Evolutionary conservation across 2,113 vertebrate genomes (phyloP).

Genomic region (Lipophrys pholis): DNA sequence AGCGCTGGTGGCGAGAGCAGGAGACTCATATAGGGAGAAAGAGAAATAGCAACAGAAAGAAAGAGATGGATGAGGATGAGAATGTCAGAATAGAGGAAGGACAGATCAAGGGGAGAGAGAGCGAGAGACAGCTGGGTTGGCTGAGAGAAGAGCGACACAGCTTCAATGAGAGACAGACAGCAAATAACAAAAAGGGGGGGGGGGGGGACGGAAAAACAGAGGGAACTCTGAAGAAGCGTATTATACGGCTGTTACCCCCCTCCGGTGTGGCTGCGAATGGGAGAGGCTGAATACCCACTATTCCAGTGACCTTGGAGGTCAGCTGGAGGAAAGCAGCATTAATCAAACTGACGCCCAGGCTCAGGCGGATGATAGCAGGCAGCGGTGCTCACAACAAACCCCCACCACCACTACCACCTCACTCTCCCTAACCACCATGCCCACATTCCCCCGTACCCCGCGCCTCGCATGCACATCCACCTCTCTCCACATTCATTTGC

Average conservation of each 20-base stretch:
- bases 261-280: conserved; percentile 43
- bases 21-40: conserved; percentile 36
- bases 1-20: conserved; percentile 47
- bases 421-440: not conserved
- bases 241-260: conserved; percentile 73
- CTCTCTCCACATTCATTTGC: conserved; percentile 46
- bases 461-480: conserved; percentile 14
- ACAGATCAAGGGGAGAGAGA: conserved; percentile 57
- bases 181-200: conserved; percentile 15
- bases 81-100: conserved; percentile 42
- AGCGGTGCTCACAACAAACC: conserved; percentile 63
- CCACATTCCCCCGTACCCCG: conserved; percentile 9
- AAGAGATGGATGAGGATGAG: conserved; percentile 54
- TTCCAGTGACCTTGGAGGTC: conserved; percentile 82
- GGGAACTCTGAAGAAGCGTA: conserved; percentile 66
- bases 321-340: conserved; percentile 79
- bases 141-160: conserved; percentile 19
- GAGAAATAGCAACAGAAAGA: conserved; percentile 32
- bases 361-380: conserved; percentile 76
- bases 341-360: conserved; percentile 76
- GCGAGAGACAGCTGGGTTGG: conserved; percentile 28
- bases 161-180: conserved; percentile 50
- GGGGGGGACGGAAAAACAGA: conserved; percentile 33
- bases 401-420: not conserved
- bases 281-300: conserved; percentile 72